phyloP scores from a whole-genome alignment of 2,888 invertebrate genomes.

The Exephanes ischioxanthus region DNA sequence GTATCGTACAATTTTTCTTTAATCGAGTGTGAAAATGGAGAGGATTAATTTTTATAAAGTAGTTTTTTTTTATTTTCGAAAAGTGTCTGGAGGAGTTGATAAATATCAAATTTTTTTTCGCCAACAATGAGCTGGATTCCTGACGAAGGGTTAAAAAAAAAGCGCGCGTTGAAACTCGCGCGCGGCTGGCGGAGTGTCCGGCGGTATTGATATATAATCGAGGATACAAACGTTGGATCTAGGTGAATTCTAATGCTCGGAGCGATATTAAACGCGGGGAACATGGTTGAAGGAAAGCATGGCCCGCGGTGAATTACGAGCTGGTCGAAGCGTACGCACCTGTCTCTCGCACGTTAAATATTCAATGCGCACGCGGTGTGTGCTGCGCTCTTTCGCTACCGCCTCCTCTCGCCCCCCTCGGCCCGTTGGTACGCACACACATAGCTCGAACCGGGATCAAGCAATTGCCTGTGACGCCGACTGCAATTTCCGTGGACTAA shows the following conservation, averaged over 20 bases:
- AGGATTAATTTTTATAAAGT: too few relatives aligned
- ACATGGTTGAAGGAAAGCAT: slow-evolving; percentile 2
- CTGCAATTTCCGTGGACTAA: slow-evolving; percentile 16
- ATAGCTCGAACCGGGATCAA: slow-evolving; percentile 39
- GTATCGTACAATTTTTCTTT: too few relatives aligned
- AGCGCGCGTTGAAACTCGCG: neutral
- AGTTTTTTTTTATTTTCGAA: too few relatives aligned
- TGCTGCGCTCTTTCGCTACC: slow-evolving; percentile 68
- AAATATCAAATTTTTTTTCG: too few relatives aligned
- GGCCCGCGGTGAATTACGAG: slow-evolving; percentile 59
- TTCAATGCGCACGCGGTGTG: slow-evolving; percentile 71
- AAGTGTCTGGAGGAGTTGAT: too few relatives aligned
- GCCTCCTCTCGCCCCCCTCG: slow-evolving; percentile 30
- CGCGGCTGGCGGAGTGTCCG: too few relatives aligned
- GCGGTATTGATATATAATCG: slow-evolving; percentile 3
- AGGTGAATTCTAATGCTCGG: slow-evolving; percentile 24
- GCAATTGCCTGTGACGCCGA: slow-evolving; percentile 22
- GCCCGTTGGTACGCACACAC: neutral
- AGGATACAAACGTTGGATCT: slow-evolving; percentile 19
- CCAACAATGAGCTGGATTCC: too few relatives aligned
- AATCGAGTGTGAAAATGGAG: too few relatives aligned
- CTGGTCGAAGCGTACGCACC: slow-evolving; percentile 72
- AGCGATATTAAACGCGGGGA: slow-evolving; percentile 23
- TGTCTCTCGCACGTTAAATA: slow-evolving; percentile 79
- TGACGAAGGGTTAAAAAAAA: neutral